phyloP scores from a whole-genome alignment of 2,797 vertebrate species.

The Gymnodraco acuticeps region DNA sequence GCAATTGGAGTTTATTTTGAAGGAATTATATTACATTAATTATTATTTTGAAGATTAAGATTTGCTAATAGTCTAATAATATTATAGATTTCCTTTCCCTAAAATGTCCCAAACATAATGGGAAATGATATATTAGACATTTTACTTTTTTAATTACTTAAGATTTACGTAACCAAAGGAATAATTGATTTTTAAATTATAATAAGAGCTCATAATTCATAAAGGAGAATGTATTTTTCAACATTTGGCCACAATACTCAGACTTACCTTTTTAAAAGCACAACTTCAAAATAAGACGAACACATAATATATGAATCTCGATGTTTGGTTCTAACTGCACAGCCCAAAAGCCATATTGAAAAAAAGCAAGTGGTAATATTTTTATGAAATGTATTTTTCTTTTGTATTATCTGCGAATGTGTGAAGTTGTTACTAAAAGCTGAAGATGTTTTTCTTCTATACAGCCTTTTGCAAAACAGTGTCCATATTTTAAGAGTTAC shows the following conservation, averaged over 20 bases:
- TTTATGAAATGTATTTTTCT: constrained; percentile 68
- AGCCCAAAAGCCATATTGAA: constrained; percentile 82
- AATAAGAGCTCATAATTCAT: constrained; percentile 50
- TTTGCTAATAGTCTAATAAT: constrained; percentile 55
- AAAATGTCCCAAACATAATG: constrained; percentile 29
- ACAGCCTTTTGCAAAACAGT: constrained; percentile 53
- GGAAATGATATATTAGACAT: constrained; percentile 67
- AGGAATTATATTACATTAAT: constrained; percentile 62
- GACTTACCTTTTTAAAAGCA: constrained; percentile 69
- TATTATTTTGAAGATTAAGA: constrained; percentile 66
- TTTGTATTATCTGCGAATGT: constrained; percentile 76
- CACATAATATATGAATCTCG: constrained; percentile 50
- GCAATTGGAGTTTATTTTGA: constrained; percentile 77
- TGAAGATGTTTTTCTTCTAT: constrained; percentile 49
- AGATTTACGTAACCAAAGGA: constrained; percentile 77
- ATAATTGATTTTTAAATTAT: constrained; percentile 58
- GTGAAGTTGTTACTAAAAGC: constrained; percentile 70
- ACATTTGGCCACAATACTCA: constrained; percentile 57
- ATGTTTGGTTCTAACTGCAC: constrained; percentile 68
- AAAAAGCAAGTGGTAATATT: constrained; percentile 64
- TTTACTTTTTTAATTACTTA: constrained; percentile 52
- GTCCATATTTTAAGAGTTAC: constrained; percentile 46
- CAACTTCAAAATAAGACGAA: constrained; percentile 63
- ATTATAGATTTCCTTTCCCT: constrained; percentile 58
- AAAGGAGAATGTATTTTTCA: constrained; percentile 77